Evolutionary conservation across 2,797 vertebrate species (phyloP).

Genomic region (Benthosema pterotum): DNA sequence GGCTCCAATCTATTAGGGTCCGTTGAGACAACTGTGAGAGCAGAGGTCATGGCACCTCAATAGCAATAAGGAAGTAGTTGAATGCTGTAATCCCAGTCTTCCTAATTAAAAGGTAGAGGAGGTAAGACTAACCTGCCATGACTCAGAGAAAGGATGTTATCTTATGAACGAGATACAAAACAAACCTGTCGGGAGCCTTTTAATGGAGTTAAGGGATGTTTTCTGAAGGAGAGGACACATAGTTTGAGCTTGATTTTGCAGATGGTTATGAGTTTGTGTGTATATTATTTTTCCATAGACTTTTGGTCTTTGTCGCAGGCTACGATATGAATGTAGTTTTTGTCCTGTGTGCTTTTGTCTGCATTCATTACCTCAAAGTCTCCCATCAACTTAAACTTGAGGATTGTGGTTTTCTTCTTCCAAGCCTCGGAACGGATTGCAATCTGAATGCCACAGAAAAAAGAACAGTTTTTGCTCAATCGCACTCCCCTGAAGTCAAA

Average conservation of each 20-base stretch:
- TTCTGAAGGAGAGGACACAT: slow-evolving; percentile 31
- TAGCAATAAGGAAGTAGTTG: slow-evolving; percentile 63
- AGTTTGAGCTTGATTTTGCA: too few relatives aligned
- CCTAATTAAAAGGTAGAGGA: slow-evolving; percentile 68
- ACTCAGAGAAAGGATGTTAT: slow-evolving; percentile 70
- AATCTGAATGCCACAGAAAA: not conserved
- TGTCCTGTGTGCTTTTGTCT: not conserved
- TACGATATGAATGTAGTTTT: not conserved
- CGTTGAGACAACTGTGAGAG: slow-evolving; percentile 61
- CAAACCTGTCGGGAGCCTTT: slow-evolving; percentile 49
- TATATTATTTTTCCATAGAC: not conserved
- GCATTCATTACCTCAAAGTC: too few relatives aligned
- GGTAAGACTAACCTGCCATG: slow-evolving; percentile 70
- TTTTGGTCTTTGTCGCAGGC: not conserved
- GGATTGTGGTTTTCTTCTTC: not conserved
- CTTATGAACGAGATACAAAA: slow-evolving; percentile 66
- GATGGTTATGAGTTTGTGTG: too few relatives aligned
- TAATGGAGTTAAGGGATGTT: slow-evolving; percentile 46
- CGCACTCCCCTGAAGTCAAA: not conserved
- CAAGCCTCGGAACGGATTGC: not conserved
- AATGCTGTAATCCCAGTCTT: slow-evolving; percentile 59
- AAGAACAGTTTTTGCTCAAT: not conserved
- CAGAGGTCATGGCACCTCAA: slow-evolving; percentile 59
- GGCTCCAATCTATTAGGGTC: slow-evolving; percentile 62
- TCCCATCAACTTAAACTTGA: not conserved